Conservation (phyloP, 1,140 invertebrate species). For the Drosophila bipectinata region DNA sequence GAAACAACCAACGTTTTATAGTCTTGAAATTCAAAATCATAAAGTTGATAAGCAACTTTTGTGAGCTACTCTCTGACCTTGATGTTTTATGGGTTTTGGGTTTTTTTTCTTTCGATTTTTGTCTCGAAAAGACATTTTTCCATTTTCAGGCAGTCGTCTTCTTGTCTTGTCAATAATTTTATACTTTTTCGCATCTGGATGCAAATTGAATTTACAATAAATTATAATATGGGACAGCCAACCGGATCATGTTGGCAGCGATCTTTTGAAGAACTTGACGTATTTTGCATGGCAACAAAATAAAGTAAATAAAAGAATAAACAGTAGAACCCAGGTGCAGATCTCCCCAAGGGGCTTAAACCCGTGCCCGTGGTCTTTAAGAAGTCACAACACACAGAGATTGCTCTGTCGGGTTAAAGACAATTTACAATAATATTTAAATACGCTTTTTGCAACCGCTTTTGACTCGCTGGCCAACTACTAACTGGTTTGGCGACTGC, state of each 20-base stretch:
- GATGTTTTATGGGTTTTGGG: constrained; percentile 22
- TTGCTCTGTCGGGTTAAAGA: constrained; percentile 37
- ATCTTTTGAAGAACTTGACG: constrained; percentile 10
- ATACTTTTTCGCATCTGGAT: constrained; percentile 26
- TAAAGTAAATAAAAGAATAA: background rate
- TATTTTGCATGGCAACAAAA: constrained; percentile 17
- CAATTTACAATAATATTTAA: constrained; percentile 58
- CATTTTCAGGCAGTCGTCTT: constrained; percentile 38
- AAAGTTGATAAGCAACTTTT: constrained; percentile 76
- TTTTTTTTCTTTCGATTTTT: constrained; percentile 6
- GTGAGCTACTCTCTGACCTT: constrained; percentile 60
- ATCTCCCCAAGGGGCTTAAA: constrained; percentile 21
- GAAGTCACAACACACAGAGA: constrained; percentile 19
- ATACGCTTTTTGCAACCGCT: constrained; percentile 54
- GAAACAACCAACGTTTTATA: constrained; percentile 11
- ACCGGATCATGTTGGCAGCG: constrained; percentile 1
- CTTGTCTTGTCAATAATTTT: constrained; percentile 52
- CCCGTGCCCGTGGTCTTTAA: too few relatives aligned
- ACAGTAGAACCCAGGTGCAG: constrained; percentile 17
- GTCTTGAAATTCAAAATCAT: constrained; percentile 49
- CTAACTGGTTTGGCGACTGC: constrained; percentile 56
- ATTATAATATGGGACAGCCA: constrained; percentile 4
- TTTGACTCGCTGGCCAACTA: constrained; percentile 21
- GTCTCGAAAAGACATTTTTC: constrained; percentile 56
- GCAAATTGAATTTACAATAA: constrained; percentile 52